Evolutionary conservation across 2,888 invertebrate species (phyloP).

Genomic region (Thecophora atra): DNA sequence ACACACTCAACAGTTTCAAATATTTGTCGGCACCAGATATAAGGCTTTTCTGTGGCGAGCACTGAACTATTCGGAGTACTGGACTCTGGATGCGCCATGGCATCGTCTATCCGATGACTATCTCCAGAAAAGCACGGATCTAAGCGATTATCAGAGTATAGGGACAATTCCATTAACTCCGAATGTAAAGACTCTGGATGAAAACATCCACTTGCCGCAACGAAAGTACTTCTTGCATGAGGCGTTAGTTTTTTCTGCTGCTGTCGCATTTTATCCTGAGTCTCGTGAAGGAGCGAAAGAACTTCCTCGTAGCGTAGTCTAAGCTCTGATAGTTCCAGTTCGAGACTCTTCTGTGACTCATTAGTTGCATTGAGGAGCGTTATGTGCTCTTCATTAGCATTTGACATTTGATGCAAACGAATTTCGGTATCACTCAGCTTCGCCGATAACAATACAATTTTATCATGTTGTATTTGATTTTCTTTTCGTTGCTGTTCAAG

Average conservation of each 20-base stretch:
- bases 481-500: slow-evolving; percentile 83
- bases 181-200: slow-evolving; percentile 86
- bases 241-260: slow-evolving; percentile 79
- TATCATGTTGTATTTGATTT: slow-evolving; percentile 81
- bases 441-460: slow-evolving; percentile 79
- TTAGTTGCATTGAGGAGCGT: slow-evolving; percentile 86
- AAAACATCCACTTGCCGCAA: slow-evolving; percentile 70
- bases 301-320: slow-evolving; percentile 89
- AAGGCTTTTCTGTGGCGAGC: slow-evolving; percentile 37
- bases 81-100: slow-evolving; percentile 52
- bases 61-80: slow-evolving; percentile 37
- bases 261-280: slow-evolving; percentile 85
- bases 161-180: slow-evolving; percentile 86
- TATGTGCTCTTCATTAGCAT: slow-evolving; percentile 88
- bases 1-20: slow-evolving; percentile 92
- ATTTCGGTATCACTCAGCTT: slow-evolving; percentile 76
- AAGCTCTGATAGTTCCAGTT: slow-evolving; percentile 87
- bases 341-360: slow-evolving; percentile 91
- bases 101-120: slow-evolving; percentile 64
- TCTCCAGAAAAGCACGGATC: slow-evolving; percentile 80
- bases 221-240: slow-evolving; percentile 73
- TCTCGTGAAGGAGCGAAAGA: slow-evolving; percentile 83
- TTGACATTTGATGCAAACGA: slow-evolving; percentile 77
- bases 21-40: slow-evolving; percentile 83
- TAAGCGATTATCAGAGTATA: slow-evolving; percentile 83